Conservation (phyloP, 2,888 invertebrate species). For the Nomada flava region DNA sequence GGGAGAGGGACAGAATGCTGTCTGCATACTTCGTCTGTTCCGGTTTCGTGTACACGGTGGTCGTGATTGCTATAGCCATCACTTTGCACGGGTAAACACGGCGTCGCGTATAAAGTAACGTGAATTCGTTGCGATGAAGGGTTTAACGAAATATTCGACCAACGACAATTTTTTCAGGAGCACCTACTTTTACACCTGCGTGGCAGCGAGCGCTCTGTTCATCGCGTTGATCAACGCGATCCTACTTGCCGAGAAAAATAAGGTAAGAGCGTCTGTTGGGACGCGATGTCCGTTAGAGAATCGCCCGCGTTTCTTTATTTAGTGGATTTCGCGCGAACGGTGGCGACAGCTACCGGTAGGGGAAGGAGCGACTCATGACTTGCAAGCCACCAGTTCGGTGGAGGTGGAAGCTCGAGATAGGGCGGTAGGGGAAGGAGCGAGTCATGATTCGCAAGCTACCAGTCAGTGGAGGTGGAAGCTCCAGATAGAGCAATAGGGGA, state of each 20-base stretch:
- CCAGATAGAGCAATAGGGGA: no score
- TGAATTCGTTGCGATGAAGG: neutral
- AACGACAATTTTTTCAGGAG: slow-evolving; percentile 74
- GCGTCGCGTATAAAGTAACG: neutral
- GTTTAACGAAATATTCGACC: neutral
- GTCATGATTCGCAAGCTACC: no score
- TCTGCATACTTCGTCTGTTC: slow-evolving; percentile 94
- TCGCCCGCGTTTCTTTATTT: no score
- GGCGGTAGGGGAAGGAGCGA: no score
- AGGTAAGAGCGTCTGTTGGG: slow-evolving; percentile 73
- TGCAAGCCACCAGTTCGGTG: no score
- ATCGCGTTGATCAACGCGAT: slow-evolving; percentile 81
- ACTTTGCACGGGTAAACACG: slow-evolving; percentile 86
- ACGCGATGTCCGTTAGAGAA: no score
- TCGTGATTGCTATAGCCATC: slow-evolving; percentile 89
- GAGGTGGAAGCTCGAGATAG: no score
- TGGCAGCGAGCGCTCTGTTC: slow-evolving; percentile 77
- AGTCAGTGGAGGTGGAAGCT: no score
- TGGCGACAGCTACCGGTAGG: no score
- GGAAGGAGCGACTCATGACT: no score
- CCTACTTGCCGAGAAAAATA: slow-evolving; percentile 83
- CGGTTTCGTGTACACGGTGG: slow-evolving; percentile 89
- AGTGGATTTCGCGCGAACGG: neutral
- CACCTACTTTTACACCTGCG: slow-evolving; percentile 80
- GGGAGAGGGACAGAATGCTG: slow-evolving; percentile 94